These are phyloP conservation scores for Dichetophora obliterata DNA, from an alignment of 2,888 invertebrate genomes.

Conservation along the genomic window DNA sequence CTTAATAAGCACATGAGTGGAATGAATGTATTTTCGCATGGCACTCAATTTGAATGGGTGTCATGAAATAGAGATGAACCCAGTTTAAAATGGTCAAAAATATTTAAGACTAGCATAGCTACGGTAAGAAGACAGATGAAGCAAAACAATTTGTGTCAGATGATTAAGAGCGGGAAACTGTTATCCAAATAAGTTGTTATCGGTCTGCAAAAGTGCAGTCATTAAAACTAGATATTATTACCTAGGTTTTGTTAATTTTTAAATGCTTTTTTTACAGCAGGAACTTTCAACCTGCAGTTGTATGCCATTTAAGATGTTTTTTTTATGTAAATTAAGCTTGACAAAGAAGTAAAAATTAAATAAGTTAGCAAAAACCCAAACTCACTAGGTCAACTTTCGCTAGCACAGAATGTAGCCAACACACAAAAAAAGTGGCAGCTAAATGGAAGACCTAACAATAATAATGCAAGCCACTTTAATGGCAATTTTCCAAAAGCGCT, in stretches of 20 bases:
- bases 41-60: too few species aligned
- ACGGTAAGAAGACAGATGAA: background rate
- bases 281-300: background rate
- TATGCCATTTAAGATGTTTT: background rate
- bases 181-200: background rate
- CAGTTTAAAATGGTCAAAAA: too few species aligned
- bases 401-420: conserved; percentile 59
- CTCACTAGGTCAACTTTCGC: conserved; percentile 66
- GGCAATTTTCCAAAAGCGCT: conserved; percentile 29
- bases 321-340: background rate
- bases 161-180: background rate
- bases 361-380: background rate
- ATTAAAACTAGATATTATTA: background rate
- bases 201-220: background rate
- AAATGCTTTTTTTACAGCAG: background rate
- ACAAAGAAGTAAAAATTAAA: background rate
- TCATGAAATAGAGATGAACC: too few species aligned
- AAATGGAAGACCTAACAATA: conserved; percentile 11
- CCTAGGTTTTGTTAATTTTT: background rate
- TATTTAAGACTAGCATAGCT: too few species aligned
- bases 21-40: too few species aligned
- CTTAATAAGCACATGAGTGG: too few species aligned
- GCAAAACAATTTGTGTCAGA: background rate
- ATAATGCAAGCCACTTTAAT: conserved; percentile 28
- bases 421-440: conserved; percentile 7